A percentile compares a stretch with the other conserved stretches of the same genome.
Evolutionary conservation across 2,113 vertebrate species (phyloP).

Genomic region (Planiliza haematocheilus): DNA sequence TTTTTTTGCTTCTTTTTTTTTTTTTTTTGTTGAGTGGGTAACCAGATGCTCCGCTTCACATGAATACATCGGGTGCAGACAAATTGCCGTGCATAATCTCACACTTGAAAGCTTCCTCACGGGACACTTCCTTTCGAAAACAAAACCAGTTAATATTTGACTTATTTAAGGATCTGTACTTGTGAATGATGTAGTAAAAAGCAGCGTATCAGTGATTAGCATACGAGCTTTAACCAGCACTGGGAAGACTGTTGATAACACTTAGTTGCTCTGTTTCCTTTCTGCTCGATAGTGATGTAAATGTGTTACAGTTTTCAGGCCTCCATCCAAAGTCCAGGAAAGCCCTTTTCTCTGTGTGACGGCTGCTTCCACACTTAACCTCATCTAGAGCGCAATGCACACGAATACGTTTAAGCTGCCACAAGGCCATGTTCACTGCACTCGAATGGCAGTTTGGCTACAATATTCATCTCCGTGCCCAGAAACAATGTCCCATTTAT

Average conservation of each 20-base stretch:
- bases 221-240: conserved; percentile 18
- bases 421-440: not conserved
- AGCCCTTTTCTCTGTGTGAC: not conserved
- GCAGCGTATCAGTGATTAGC: not conserved
- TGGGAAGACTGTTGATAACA: conserved; percentile 37
- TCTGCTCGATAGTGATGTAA: conserved; percentile 25
- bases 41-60: conserved; percentile 9
- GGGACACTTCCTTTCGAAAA: not conserved
- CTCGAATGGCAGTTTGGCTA: not conserved
- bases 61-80: not conserved
- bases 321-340: conserved; percentile 43
- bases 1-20: not conserved
- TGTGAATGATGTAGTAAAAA: conserved; percentile 24
- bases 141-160: conserved; percentile 33
- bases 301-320: conserved; percentile 42
- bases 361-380: not conserved
- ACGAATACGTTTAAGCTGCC: conserved; percentile 26
- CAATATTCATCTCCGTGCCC: not conserved
- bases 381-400: no score
- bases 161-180: not conserved
- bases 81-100: not conserved
- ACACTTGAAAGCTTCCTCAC: not conserved
- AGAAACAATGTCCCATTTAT: conserved; percentile 52
- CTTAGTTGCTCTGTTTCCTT: conserved; percentile 11
- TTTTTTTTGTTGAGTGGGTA: not conserved